Base-by-base conservation (phyloP, 2,113 vertebrate genomes). In the Alectura lathami region DNA sequence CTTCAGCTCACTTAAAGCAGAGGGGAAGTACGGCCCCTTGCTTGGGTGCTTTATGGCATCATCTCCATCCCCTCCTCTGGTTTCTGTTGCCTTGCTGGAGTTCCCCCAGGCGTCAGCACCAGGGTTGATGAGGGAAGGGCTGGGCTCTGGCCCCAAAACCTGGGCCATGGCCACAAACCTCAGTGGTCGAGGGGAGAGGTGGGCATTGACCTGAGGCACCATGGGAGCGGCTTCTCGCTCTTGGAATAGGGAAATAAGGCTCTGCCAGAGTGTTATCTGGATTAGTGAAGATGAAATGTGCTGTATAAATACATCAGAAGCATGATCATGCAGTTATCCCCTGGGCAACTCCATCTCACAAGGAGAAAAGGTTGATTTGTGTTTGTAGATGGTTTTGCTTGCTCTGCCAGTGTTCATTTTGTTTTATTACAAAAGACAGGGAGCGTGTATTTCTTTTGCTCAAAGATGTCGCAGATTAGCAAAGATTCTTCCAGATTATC, bases 331-430 rank as follows among this genome's bases (percentile, higher is more conserved):
- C 62, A 6, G 7, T 89, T 97, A 79, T 62, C 79, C 94, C 89
- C 59, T 91, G 89, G 95, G 95, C 93, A 88, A 67, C 85, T 88
- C 83, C 51, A 68, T 68, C 91, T 96, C 48, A 9, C 88, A 83
- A 93, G 70, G 91, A 94, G 93, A 95, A 95, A 83, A 96, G 93
- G 95, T 95, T 93, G 93, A 93, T 89, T 94, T 94, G 64, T 89
- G 10, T 96, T 96, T 93, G 88, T 81, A 83, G 72, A 91, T 88
- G 75, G 66, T 78, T 96, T 90, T 74, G 30, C 76, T 93, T 57
- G 72, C 56, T 88, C 79, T 91, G 83, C 85, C 91, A 96, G 2
- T 40, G 83, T 64, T 96, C 85, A 45, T 81, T 94, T 86, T 89
- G 79, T 40, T 94, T 70, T 12, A 67, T 76, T 57, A 43, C 0